Evolutionary conservation across 2,888 invertebrate genomes (phyloP).

Genomic region (Chorisops tibialis): DNA sequence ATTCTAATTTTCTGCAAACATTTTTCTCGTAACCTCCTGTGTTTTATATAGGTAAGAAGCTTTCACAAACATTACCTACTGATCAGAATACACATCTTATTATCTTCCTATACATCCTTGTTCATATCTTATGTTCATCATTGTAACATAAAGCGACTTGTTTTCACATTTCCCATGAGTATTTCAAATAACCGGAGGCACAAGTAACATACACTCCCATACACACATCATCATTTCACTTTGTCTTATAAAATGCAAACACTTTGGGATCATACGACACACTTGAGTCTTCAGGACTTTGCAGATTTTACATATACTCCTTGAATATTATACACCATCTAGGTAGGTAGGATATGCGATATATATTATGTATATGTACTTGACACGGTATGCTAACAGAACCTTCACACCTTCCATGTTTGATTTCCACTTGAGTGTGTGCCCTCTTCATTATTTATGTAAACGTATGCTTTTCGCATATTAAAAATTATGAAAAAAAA

Average conservation of each 20-base stretch:
- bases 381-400: constrained; percentile 15
- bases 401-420: constrained; percentile 21
- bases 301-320: constrained; percentile 15
- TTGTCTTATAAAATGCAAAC: constrained; percentile 24
- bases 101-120: background rate
- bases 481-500: constrained; percentile 11
- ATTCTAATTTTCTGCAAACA: too few relatives aligned
- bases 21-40: too few relatives aligned
- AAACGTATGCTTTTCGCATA: constrained; percentile 11
- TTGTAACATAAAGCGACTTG: constrained; percentile 11
- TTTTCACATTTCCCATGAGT: constrained; percentile 19
- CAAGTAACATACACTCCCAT: background rate
- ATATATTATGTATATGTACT: constrained; percentile 3
- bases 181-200: constrained; percentile 23
- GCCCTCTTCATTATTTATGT: constrained; percentile 13
- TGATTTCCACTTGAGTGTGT: constrained; percentile 7
- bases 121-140: constrained; percentile 18
- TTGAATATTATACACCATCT: background rate
- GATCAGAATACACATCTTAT: too few relatives aligned
- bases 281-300: constrained; percentile 14
- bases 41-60: too few relatives aligned
- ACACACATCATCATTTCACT: constrained; percentile 2
- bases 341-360: background rate
- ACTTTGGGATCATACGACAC: constrained; percentile 14
- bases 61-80: too few relatives aligned